A percentile compares a stretch with the other conserved stretches of the same genome.
Conservation (phyloP, 1,140 invertebrate genomes). For the Argopecten irradians region DNA sequence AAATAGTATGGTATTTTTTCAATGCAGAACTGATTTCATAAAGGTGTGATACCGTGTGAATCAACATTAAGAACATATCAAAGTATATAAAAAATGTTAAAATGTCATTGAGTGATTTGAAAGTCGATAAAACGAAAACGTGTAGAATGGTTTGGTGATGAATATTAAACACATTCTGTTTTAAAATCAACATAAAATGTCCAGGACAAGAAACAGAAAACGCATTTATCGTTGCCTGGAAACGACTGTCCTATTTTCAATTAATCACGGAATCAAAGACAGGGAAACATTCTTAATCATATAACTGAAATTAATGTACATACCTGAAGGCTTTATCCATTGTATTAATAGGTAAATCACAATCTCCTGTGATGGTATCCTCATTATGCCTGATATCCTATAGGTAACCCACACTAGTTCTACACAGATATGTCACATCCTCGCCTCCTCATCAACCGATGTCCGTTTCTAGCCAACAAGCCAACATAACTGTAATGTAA, state of each 20-base stretch:
- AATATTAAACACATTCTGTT: background rate
- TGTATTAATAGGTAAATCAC: background rate
- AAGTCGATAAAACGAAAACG: background rate
- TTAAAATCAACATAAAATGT: background rate
- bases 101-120: background rate
- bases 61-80: background rate
- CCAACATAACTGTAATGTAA: conserved; percentile 13
- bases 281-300: background rate
- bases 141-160: too few species aligned
- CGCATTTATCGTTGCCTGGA: background rate
- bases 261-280: background rate
- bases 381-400: background rate
- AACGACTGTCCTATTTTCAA: background rate
- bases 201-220: background rate
- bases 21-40: too few species aligned
- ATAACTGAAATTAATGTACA: background rate
- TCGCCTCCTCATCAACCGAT: background rate
- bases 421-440: background rate
- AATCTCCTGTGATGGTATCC: background rate
- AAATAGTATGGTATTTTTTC: too few species aligned
- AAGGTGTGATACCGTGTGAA: background rate
- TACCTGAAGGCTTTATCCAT: background rate
- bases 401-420: background rate
- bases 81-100: background rate
- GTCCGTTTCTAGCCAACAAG: background rate